These are phyloP conservation scores for Psittacula cyanocephala DNA, from an alignment of 2,113 vertebrate species.

Conservation along the genomic window DNA sequence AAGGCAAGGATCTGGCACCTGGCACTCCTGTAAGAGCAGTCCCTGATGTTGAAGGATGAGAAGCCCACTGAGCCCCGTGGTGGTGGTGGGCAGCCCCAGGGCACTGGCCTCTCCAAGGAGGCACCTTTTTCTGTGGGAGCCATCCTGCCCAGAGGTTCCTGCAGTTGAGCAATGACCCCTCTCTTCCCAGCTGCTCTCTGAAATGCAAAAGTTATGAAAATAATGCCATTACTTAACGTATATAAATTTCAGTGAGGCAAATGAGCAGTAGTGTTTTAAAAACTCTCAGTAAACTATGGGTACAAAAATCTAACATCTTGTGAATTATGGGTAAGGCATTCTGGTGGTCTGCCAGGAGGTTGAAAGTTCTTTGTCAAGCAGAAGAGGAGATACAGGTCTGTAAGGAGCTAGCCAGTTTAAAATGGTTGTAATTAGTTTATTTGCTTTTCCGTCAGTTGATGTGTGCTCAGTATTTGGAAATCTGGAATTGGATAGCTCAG, in stretches of 20 bases:
- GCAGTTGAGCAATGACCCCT: not conserved
- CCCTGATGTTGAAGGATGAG: not conserved
- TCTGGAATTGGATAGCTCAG: not conserved
- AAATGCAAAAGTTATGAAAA: not conserved
- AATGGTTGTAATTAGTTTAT: not conserved
- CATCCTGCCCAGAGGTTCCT: not conserved
- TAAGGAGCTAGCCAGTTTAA: not conserved
- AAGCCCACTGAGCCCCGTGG: not conserved
- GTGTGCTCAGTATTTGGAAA: not conserved
- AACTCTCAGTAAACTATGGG: not conserved
- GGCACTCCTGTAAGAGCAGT: not conserved
- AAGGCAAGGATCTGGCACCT: not conserved
- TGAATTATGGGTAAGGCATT: not conserved
- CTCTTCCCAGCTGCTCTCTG: not conserved
- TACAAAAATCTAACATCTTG: not conserved
- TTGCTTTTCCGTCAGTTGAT: not conserved
- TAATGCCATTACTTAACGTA: not conserved
- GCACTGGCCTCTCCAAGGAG: not conserved
- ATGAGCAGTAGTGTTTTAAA: not conserved
- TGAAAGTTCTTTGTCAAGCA: not conserved
- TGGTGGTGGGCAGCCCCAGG: not conserved
- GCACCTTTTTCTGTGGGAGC: not conserved
- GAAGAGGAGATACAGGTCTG: not conserved
- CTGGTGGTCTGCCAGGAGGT: not conserved
- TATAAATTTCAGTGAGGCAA: not conserved